These are phyloP conservation scores for Agelaius phoeniceus DNA, from an alignment of 2,113 vertebrate species.

Conservation along the genomic window DNA sequence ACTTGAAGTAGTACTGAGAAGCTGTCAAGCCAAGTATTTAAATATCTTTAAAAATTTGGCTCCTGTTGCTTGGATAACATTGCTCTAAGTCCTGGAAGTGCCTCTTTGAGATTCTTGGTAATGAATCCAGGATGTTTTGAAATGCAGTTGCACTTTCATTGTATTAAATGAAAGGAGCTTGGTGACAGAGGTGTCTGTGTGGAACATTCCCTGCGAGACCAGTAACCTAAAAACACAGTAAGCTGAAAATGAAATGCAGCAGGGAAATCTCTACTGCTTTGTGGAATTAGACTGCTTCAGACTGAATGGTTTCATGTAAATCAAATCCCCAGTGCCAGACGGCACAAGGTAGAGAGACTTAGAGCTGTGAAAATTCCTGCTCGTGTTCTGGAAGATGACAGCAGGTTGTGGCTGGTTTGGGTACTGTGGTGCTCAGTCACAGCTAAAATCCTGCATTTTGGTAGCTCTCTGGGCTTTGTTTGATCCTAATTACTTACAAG, in stretches of 20 bases:
- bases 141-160: not conserved
- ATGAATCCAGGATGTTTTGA: not conserved
- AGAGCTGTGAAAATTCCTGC: not conserved
- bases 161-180: not conserved
- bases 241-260: conserved; percentile 13
- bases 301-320: conserved; percentile 4
- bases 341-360: not conserved
- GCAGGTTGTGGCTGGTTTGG: not conserved
- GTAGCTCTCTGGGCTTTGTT: not conserved
- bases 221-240: conserved; percentile 4
- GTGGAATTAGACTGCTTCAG: conserved; percentile 13
- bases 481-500: not conserved
- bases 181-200: not conserved
- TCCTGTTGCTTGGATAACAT: not conserved
- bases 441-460: not conserved
- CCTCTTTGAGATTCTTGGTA: not conserved
- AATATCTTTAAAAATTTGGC: not conserved
- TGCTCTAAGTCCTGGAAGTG: not conserved
- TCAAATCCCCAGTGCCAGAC: conserved; percentile 3
- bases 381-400: not conserved
- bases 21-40: not conserved
- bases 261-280: not conserved
- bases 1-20: not conserved
- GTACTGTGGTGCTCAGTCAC: not conserved
- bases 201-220: not conserved